Base-by-base conservation (phyloP, 2,113 vertebrate genomes). In the Cyphomyrus discorhynchus region DNA sequence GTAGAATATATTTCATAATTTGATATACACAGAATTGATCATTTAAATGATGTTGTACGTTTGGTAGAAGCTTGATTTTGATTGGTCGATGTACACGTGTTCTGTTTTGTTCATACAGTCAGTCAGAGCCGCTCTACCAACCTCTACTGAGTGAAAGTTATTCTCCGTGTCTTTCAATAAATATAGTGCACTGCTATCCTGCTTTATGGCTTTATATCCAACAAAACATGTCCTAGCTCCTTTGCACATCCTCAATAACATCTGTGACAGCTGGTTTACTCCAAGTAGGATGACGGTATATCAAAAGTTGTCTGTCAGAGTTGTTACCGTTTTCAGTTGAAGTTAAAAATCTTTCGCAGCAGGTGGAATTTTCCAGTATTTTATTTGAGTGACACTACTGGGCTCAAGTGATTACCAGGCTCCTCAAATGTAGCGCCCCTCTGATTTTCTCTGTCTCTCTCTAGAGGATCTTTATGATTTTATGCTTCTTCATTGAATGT, bases 161-260 rank as follows among this genome's bases (percentile, higher is more conserved):
- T 53, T 53, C 50, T 17, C 50, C 0, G 15, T 52, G 4, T 52
- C 17, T 53, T 19, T 53, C 50, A 53, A 53, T 17, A 53, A 53
- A 19, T 17, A 53, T 19, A 17, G 50, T 53, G 50, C 50, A 53
- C 15, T 53, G 50, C 50, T 53, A 53, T 53, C 50, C 50, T 53
- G 50, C 15, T 53, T 53, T 19, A 53, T 53, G 15, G 50, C 50
- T 53, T 53, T 53, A 53, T 19, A 53, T 53, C 50, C 15, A 53
- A 53, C 50, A 53, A 17, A 53, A 53, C 50, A 42, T 56, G 85
- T 91, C 17, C 42, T 85, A 27, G 88, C 85, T 21, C 88, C 88
- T 87, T 87, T 89, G 42, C 85, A 89, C 50, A 74, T 90, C 84
- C 66, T 90, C 87, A 53, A 27, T 50, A 90, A 88, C 80, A 90